Conservation (phyloP, 2,888 invertebrate genomes). For the Sinopyrophorus schimmeli region DNA sequence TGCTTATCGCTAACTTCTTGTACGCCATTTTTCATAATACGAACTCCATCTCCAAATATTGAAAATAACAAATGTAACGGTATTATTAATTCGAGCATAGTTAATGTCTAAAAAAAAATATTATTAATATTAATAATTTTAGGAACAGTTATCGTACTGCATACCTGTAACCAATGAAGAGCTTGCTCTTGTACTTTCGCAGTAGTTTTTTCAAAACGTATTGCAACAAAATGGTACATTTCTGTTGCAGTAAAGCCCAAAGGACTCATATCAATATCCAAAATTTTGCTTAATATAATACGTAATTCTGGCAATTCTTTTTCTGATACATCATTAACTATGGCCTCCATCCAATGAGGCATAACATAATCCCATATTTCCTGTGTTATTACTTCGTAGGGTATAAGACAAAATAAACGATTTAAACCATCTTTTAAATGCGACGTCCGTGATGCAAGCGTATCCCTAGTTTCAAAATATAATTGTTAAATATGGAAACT, state of each 20-base stretch:
- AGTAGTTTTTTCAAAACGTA: slow-evolving; percentile 78
- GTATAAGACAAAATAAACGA: slow-evolving; percentile 92
- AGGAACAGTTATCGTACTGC: not conserved
- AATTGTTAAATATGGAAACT: slow-evolving; percentile 1
- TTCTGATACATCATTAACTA: slow-evolving; percentile 88
- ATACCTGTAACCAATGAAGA: slow-evolving; percentile 82
- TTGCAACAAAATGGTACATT: slow-evolving; percentile 92
- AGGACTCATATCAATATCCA: slow-evolving; percentile 95
- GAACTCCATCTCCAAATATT: slow-evolving; percentile 87
- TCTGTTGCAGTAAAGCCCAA: slow-evolving; percentile 92
- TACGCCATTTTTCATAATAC: slow-evolving; percentile 66
- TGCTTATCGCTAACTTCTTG: too few relatives aligned
- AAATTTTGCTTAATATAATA: slow-evolving; percentile 85
- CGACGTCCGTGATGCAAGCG: slow-evolving; percentile 80
- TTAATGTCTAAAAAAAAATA: slow-evolving; percentile 67
- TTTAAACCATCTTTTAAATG: slow-evolving; percentile 95
- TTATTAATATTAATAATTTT: slow-evolving; percentile 4
- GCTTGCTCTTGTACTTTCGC: slow-evolving; percentile 87
- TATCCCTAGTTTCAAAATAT: slow-evolving; percentile 74
- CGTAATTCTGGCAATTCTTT: slow-evolving; percentile 84
- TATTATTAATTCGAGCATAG: slow-evolving; percentile 86
- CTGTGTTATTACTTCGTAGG: slow-evolving; percentile 95
- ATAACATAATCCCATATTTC: slow-evolving; percentile 98
- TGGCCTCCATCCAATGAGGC: slow-evolving; percentile 99
- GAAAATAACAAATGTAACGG: slow-evolving; percentile 85